phyloP scores from a whole-genome alignment of 2,113 vertebrate genomes.

The Pluvianellus socialis region DNA sequence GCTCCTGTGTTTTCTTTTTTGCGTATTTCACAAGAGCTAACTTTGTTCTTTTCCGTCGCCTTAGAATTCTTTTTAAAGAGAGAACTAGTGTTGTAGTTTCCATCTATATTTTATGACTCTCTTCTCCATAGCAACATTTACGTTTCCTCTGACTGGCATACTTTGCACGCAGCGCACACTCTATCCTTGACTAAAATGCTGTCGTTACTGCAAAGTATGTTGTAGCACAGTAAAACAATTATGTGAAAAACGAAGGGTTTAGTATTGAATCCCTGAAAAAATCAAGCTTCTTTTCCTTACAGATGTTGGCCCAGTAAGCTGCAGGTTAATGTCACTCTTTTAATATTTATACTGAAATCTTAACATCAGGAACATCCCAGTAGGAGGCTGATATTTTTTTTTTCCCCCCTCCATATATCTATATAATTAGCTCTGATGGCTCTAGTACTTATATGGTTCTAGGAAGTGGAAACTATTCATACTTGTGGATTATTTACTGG shows the following conservation, averaged over 20 bases:
- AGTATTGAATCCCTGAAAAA: not conserved
- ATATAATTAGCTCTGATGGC: not conserved
- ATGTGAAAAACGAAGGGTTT: not conserved
- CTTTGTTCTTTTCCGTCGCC: not conserved
- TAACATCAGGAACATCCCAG: not conserved
- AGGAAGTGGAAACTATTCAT: not conserved
- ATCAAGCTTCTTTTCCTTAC: not conserved
- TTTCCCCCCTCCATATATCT: not conserved
- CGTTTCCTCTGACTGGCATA: not conserved
- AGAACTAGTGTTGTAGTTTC: not conserved
- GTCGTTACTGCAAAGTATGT: not conserved
- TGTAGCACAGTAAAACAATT: not conserved
- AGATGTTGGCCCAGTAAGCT: not conserved
- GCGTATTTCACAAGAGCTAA: not conserved
- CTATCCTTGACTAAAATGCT: not conserved
- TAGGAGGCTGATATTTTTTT: not conserved
- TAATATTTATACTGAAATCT: not conserved
- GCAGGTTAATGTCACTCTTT: not conserved
- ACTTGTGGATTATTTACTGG: not conserved
- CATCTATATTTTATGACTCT: not conserved
- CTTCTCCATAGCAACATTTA: conserved; percentile 17
- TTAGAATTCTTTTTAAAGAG: not conserved
- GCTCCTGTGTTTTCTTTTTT: not conserved
- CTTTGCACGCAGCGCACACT: not conserved
- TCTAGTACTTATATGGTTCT: not conserved